phyloP scores from a whole-genome alignment of 2,113 vertebrate species.

The Callocephalon fimbriatum region DNA sequence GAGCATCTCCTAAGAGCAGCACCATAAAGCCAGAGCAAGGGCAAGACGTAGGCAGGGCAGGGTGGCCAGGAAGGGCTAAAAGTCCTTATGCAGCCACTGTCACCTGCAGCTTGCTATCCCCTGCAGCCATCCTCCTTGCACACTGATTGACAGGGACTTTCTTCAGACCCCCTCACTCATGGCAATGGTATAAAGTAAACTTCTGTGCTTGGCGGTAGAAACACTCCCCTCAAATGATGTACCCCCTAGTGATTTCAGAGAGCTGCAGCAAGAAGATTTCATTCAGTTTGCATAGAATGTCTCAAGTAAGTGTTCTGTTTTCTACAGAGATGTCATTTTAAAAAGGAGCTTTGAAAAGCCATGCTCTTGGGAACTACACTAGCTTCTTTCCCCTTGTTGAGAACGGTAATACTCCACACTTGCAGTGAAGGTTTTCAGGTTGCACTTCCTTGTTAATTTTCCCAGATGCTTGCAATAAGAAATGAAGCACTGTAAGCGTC shows the following conservation, averaged over 20 bases:
- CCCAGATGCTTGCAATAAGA: neutral
- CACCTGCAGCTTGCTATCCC: neutral
- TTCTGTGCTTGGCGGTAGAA: neutral
- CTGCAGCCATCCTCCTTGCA: neutral
- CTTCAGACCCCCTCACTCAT: neutral
- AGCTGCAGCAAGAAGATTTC: neutral
- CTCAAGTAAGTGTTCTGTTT: neutral
- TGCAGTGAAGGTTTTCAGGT: neutral
- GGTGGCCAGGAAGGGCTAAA: neutral
- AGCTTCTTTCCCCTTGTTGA: neutral
- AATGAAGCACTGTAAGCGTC: neutral
- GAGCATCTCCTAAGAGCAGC: neutral
- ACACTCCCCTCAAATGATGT: neutral
- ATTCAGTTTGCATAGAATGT: neutral
- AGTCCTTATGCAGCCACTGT: neutral
- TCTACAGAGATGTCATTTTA: neutral
- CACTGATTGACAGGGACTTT: neutral
- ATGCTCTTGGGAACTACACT: neutral
- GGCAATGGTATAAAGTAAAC: neutral
- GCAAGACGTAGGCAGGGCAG: rapidly evolving
- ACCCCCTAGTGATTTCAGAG: neutral
- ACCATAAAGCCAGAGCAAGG: neutral
- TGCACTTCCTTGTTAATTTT: neutral
- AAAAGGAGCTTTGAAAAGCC: neutral
- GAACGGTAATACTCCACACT: neutral